Conservation (phyloP, 2,113 vertebrate genomes). For the Pao palembangensis region DNA sequence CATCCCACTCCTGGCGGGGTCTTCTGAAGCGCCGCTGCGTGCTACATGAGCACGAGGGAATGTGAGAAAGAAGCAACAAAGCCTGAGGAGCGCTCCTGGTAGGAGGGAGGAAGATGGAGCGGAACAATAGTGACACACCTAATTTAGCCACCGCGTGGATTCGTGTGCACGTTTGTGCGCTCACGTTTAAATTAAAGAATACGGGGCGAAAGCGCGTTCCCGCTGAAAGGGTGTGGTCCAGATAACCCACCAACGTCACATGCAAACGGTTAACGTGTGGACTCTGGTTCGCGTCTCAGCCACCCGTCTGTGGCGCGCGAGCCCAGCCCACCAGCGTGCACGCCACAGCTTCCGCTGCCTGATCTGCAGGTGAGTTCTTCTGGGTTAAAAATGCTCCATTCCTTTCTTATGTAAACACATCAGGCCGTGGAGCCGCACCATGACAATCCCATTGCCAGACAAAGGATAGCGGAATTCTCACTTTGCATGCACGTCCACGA, state of each 20-base stretch:
- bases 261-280: not conserved
- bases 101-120: conserved; percentile 12
- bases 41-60: too few species aligned
- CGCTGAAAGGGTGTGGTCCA: conserved; percentile 51
- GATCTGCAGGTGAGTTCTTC: too few species aligned
- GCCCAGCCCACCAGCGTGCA: too few species aligned
- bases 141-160: conserved; percentile 22
- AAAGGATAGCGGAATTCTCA: conserved; percentile 38
- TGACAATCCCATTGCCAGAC: conserved; percentile 46
- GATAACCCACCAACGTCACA: not conserved
- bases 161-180: conserved; percentile 12
- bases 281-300: not conserved
- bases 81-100: not conserved
- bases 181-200: not conserved
- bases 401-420: conserved; percentile 34
- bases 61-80: too few species aligned
- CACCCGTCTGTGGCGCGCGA: too few species aligned
- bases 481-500: conserved; percentile 18
- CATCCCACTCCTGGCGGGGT: too few species aligned
- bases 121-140: conserved; percentile 41
- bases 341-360: too few species aligned
- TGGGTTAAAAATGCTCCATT: not conserved
- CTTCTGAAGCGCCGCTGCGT: too few species aligned
- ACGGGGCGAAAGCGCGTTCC: conserved; percentile 6
- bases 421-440: conserved; percentile 11